These are phyloP conservation scores for Acridotheres tristis DNA, from an alignment of 2,797 vertebrate species.

Conservation along the genomic window DNA sequence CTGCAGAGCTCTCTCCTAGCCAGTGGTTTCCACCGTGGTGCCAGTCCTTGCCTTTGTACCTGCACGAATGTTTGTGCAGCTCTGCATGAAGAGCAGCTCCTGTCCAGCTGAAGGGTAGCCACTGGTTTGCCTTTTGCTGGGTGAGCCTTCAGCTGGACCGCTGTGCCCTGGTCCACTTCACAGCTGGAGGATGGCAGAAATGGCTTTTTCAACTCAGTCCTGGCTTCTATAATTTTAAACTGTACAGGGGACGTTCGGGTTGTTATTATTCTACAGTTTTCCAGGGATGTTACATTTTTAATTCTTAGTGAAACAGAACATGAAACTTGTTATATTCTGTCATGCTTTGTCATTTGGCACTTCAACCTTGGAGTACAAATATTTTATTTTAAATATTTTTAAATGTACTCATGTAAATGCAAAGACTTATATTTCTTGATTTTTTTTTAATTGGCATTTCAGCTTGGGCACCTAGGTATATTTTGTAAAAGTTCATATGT, in stretches of 20 bases:
- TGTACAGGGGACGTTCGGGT: rapidly evolving
- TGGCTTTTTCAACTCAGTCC: background rate
- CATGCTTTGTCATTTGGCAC: background rate
- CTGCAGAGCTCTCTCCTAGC: background rate
- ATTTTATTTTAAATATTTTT: background rate
- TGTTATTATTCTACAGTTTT: background rate
- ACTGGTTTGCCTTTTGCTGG: background rate
- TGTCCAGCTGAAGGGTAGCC: background rate
- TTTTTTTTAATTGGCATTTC: background rate
- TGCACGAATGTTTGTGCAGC: background rate
- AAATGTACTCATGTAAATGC: background rate
- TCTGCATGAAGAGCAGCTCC: background rate
- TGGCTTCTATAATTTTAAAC: background rate
- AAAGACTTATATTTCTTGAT: background rate
- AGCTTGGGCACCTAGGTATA: background rate
- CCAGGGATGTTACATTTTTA: background rate
- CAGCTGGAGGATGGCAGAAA: background rate
- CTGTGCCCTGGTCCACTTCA: background rate
- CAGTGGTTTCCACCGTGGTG: background rate
- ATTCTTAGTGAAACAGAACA: background rate
- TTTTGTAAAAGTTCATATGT: background rate
- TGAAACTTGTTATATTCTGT: background rate
- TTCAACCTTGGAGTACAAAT: background rate
- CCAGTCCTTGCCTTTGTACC: background rate
- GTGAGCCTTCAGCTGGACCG: background rate